A percentile compares a stretch with the other conserved stretches of the same genome.
phyloP scores from a whole-genome alignment of 2,797 vertebrate genomes.

The Cirrhinus molitorella region DNA sequence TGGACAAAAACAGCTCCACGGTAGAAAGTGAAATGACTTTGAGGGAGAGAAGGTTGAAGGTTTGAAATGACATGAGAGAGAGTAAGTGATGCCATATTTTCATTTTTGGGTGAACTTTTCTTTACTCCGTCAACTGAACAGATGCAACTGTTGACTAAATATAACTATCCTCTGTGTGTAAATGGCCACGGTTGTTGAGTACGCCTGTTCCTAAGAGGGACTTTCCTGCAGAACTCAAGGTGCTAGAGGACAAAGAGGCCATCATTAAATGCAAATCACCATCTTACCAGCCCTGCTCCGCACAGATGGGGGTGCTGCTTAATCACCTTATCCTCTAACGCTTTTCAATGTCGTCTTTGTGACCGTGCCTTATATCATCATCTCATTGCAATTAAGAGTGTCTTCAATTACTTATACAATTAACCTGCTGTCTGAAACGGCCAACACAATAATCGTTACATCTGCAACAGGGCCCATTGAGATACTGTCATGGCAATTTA shows the following conservation, averaged over 20 bases:
- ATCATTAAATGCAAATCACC: conserved; percentile 77
- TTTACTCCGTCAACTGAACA: not conserved
- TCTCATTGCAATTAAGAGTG: conserved; percentile 79
- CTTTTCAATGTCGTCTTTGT: conserved; percentile 74
- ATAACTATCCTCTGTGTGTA: conserved; percentile 14
- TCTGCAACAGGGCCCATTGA: conserved; percentile 70
- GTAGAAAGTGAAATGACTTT: not conserved
- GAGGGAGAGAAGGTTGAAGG: not conserved
- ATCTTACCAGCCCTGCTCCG: conserved; percentile 73
- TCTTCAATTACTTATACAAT: conserved; percentile 79
- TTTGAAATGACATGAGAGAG: not conserved
- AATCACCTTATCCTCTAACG: conserved; percentile 79
- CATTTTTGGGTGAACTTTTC: not conserved
- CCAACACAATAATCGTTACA: conserved; percentile 63
- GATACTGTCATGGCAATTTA: conserved; percentile 48
- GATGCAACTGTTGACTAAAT: conserved; percentile 27
- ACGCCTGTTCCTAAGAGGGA: conserved; percentile 35
- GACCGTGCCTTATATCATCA: conserved; percentile 70
- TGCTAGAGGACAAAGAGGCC: conserved; percentile 69
- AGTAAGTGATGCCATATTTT: not conserved
- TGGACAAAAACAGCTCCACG: not conserved
- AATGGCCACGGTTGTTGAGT: conserved; percentile 1
- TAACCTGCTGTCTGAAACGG: conserved; percentile 76
- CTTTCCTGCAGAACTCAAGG: conserved; percentile 65
- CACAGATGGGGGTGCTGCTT: conserved; percentile 69